Evolutionary conservation across 2,113 vertebrate species (phyloP), one percentile per base, ranked within the genome.

Genomic region (Aphyosemion australe): DNA sequence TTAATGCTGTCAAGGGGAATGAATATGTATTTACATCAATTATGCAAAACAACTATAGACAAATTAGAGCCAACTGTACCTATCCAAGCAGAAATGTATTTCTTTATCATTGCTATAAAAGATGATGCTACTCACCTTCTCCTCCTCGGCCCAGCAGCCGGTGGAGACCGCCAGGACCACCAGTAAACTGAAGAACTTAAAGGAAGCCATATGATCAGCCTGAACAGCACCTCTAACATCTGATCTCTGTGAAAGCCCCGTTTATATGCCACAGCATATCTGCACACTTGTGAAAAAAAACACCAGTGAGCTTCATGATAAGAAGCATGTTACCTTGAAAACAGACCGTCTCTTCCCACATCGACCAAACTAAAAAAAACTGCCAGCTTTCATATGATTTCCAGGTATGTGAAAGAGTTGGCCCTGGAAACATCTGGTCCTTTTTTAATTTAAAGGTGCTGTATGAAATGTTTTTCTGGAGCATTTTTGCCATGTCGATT

Each of bases 81-180:
- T 5, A 12, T 11, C 12, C 2, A 42, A 12, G 41, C 41, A 42
- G 3, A 12, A 42, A 42, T 42, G 41, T 13, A 13, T 10, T 32
- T 32, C 34, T 37, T 7, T 37, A 37, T 42, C 8, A 42, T 42
- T 42, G 12, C 26, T n/a, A n/a, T n/a, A n/a, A n/a, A n/a, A 41
- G 2, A 10, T 41, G 13, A 32, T 51, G 1, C 21, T 41, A 15
- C 59, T 83, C 43, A 85, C 85, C 85, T 82, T 61, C 16, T 88
- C 81, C 16, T 89, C 84, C 49, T 76, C 70, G 16, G 86, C 87
- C 78, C 76, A 56, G 72, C 68, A 82, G 72, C 67, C 16, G 19
- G 42, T 43, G 2, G 64, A 66, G 20, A 66, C 46, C 53, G 71
- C 34, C 7, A 87, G 72, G 49, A 87, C 56, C 50, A 74, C 41